Evolutionary conservation across 2,888 invertebrate species (phyloP).

Genomic region (Drosophila paramelanica): DNA sequence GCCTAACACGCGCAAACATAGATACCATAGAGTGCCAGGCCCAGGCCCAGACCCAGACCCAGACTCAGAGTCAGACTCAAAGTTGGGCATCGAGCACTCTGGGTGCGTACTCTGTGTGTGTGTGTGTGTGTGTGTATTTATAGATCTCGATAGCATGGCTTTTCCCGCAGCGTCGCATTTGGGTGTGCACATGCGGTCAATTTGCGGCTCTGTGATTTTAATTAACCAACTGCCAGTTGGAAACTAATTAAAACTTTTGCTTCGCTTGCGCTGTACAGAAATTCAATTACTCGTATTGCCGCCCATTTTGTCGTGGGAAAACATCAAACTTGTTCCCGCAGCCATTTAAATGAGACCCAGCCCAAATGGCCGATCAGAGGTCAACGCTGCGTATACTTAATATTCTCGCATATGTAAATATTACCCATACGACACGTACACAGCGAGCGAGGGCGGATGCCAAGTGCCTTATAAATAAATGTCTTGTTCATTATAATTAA

Average conservation of each 20-base stretch:
- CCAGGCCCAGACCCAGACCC: constrained; percentile 33
- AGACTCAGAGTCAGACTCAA: background rate
- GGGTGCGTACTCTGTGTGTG: constrained; percentile 13
- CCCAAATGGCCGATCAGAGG: constrained; percentile 4
- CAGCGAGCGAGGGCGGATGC: background rate
- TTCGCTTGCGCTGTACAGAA: constrained; percentile 31
- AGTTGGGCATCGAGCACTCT: background rate
- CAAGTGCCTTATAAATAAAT: background rate
- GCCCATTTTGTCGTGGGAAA: constrained; percentile 68
- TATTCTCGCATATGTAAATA: constrained; percentile 18
- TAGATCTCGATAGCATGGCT: constrained; percentile 15
- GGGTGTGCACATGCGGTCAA: constrained; percentile 27
- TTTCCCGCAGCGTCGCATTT: constrained; percentile 1
- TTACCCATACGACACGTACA: constrained; percentile 27
- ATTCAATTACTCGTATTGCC: constrained; percentile 56
- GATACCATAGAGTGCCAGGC: constrained; percentile 18
- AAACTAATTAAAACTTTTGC: constrained; percentile 65
- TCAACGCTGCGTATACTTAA: constrained; percentile 45
- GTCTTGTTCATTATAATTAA: constrained; percentile 8
- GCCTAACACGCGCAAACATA: background rate
- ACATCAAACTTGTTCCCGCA: constrained; percentile 47
- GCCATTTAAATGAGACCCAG: constrained; percentile 22
- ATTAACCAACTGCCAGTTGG: constrained; percentile 55
- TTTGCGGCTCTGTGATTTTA: constrained; percentile 46
- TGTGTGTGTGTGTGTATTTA: constrained; percentile 27